phyloP scores from a whole-genome alignment of 2,888 invertebrate genomes.

The Morpho helenor region DNA sequence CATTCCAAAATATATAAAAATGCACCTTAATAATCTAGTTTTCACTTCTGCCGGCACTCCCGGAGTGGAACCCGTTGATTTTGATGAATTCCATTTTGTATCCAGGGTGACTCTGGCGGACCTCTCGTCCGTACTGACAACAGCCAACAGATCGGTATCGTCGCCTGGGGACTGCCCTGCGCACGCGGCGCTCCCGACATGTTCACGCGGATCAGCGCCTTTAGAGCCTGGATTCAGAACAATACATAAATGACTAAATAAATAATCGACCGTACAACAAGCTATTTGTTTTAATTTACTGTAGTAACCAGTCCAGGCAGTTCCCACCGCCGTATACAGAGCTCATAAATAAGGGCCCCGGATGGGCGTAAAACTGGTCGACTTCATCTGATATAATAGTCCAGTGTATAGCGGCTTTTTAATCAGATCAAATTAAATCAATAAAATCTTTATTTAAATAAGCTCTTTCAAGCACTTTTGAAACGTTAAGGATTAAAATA shows the following conservation, averaged over 20 bases:
- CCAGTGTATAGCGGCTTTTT: too few species aligned
- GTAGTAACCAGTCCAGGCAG: too few species aligned
- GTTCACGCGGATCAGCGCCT: conserved; percentile 35
- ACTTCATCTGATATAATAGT: too few species aligned
- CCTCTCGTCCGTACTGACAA: conserved; percentile 33
- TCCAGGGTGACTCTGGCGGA: conserved; percentile 51
- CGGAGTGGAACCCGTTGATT: neutral
- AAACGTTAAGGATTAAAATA: too few species aligned
- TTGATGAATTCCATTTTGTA: neutral
- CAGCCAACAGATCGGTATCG: conserved; percentile 39
- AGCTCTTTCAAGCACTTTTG: too few species aligned
- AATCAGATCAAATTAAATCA: too few species aligned
- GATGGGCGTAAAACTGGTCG: too few species aligned
- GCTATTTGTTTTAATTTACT: too few species aligned
- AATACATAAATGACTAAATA: conserved; percentile 9
- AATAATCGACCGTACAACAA: too few species aligned
- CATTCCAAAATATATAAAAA: neutral
- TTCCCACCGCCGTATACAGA: too few species aligned
- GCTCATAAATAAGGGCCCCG: too few species aligned
- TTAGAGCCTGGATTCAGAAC: conserved; percentile 27
- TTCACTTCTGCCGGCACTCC: neutral
- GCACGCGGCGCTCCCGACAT: conserved; percentile 30
- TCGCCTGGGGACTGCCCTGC: conserved; percentile 53
- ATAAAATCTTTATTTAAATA: too few species aligned
- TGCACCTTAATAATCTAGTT: neutral